Evolutionary conservation across 2,797 vertebrate genomes (phyloP).

Genomic region (Loriculus beryllinus): DNA sequence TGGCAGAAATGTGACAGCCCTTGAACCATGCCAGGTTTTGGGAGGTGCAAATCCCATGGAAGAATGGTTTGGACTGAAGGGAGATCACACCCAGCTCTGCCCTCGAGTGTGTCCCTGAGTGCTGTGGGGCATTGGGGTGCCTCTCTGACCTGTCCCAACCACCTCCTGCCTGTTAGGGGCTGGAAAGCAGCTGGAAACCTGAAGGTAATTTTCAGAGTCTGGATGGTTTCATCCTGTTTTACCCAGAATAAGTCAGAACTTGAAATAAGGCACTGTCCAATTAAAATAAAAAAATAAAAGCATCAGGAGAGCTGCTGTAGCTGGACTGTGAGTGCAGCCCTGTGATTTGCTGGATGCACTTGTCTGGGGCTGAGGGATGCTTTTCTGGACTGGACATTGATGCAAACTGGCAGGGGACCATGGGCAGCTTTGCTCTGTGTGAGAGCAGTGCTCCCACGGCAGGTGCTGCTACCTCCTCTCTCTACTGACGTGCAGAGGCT

Average conservation of each 20-base stretch:
- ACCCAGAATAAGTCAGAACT: not conserved
- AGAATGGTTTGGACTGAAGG: not conserved
- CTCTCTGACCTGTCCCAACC: not conserved
- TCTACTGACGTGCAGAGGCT: not conserved
- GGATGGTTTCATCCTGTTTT: not conserved
- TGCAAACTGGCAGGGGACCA: no score
- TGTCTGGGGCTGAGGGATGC: not conserved
- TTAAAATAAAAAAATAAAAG: not conserved
- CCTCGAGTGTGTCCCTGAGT: not conserved
- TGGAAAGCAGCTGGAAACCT: not conserved
- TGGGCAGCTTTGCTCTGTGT: not conserved
- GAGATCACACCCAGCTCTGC: not conserved
- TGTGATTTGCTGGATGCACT: not conserved
- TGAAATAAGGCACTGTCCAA: not conserved
- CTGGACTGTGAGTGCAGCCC: not conserved
- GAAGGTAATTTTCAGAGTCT: not conserved
- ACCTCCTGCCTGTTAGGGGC: not conserved
- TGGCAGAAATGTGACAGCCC: not conserved
- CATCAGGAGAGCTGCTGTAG: not conserved
- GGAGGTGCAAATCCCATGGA: not conserved
- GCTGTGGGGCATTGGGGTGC: not conserved
- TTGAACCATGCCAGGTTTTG: not conserved
- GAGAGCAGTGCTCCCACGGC: not conserved
- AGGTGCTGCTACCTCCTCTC: not conserved
- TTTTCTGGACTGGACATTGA: not conserved